phyloP scores from a whole-genome alignment of 2,113 vertebrate genomes.

The Phalacrocorax carbo region DNA sequence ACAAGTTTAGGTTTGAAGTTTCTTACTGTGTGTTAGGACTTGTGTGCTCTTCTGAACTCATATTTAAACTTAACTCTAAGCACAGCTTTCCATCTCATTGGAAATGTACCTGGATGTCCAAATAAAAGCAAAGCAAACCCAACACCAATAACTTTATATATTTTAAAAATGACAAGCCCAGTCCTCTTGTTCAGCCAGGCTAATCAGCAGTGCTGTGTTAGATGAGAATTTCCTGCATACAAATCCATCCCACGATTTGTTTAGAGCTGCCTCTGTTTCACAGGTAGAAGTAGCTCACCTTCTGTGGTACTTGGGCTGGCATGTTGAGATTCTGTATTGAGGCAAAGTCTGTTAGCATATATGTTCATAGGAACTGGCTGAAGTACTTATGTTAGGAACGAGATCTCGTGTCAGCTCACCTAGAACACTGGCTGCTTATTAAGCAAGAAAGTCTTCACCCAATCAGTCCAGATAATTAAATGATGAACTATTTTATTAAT shows the following conservation, averaged over 20 bases:
- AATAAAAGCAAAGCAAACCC: neutral
- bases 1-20: neutral
- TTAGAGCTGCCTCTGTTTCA: neutral
- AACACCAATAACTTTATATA: neutral
- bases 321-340: neutral
- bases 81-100: neutral
- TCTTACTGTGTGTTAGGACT: neutral
- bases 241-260: neutral
- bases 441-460: neutral
- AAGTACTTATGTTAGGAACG: neutral
- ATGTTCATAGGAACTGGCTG: neutral
- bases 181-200: neutral
- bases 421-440: neutral
- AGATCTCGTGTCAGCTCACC: neutral
- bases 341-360: too few species aligned
- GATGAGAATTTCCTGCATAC: neutral
- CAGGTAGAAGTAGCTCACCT: neutral
- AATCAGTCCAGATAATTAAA: conserved; percentile 24
- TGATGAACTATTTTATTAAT: conserved; percentile 10
- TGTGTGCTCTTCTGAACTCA: neutral
- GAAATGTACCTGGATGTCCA: neutral
- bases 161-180: neutral
- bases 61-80: neutral
- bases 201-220: neutral
- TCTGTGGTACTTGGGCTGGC: neutral